Conservation (phyloP, 2,888 invertebrate species). For the Oscheius myriophilus region DNA sequence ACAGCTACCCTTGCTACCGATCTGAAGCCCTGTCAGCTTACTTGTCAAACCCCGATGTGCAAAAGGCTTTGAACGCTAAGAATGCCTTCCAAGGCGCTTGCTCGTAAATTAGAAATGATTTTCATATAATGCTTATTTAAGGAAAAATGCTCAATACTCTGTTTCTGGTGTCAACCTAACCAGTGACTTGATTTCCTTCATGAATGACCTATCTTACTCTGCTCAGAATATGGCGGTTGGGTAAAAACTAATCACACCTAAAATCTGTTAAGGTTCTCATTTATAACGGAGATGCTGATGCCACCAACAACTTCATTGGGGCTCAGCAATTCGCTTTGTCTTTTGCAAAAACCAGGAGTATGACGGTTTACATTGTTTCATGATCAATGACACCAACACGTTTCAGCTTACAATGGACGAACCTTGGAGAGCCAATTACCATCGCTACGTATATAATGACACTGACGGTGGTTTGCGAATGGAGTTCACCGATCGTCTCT, state of each 20-base stretch:
- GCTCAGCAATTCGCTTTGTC: slow-evolving; percentile 52
- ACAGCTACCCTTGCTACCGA: slow-evolving; percentile 45
- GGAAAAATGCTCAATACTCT: too few species aligned
- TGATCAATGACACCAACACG: too few species aligned
- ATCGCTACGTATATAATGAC: slow-evolving; percentile 38
- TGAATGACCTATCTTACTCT: slow-evolving; percentile 10
- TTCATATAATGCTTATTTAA: too few species aligned
- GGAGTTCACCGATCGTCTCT: slow-evolving; percentile 30
- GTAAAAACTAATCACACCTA: not conserved
- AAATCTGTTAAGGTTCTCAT: slow-evolving; percentile 39
- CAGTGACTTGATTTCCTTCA: slow-evolving; percentile 4
- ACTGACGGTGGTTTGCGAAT: slow-evolving; percentile 47
- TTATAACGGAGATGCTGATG: slow-evolving; percentile 59
- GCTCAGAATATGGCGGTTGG: slow-evolving; percentile 2
- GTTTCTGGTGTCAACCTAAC: not conserved
- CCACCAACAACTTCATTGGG: slow-evolving; percentile 45
- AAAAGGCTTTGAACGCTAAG: slow-evolving; percentile 46
- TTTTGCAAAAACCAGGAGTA: slow-evolving; percentile 28
- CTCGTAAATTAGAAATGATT: too few species aligned
- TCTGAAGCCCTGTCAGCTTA: slow-evolving; percentile 34
- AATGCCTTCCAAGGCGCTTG: too few species aligned
- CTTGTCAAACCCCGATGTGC: slow-evolving; percentile 44
- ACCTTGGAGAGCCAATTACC: slow-evolving; percentile 45
- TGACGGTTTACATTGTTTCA: too few species aligned
- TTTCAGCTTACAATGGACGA: slow-evolving; percentile 34